Evolutionary conservation across 2,113 vertebrate genomes (phyloP).

Genomic region (Nerophis lumbriciformis): DNA sequence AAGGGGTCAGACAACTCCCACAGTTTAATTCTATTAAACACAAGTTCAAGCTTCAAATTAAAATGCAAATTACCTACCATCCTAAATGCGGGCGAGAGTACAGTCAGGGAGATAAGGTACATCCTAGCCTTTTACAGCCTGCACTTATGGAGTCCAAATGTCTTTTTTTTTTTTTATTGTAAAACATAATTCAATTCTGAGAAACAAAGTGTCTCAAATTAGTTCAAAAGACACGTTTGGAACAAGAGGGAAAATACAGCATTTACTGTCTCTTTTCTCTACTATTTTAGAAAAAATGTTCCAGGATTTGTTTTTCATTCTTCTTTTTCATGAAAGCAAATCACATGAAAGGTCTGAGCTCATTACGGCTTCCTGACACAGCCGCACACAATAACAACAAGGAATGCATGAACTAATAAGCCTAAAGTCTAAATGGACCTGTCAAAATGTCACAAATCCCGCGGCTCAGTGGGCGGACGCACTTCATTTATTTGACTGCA

Average conservation of each 20-base stretch:
- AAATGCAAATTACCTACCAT: constrained; percentile 76
- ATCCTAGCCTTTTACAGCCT: constrained; percentile 58
- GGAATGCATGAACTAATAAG: background rate
- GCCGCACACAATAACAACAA: constrained; percentile 2
- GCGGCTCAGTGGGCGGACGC: background rate
- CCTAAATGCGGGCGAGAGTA: constrained; percentile 60
- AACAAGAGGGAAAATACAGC: constrained; percentile 33
- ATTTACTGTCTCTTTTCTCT: constrained; percentile 17
- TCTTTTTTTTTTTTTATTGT: constrained; percentile 43
- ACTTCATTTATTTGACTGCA: constrained; percentile 1
- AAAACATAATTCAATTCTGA: constrained; percentile 65
- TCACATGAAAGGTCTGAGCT: background rate
- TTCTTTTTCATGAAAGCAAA: background rate
- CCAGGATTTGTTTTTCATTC: background rate
- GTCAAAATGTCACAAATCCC: constrained; percentile 7
- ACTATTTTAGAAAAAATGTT: background rate
- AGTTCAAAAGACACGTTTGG: constrained; percentile 41
- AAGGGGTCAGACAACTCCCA: constrained; percentile 61
- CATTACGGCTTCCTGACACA: constrained; percentile 3
- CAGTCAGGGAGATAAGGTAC: constrained; percentile 66
- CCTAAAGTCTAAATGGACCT: constrained; percentile 1
- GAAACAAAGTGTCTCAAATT: constrained; percentile 60
- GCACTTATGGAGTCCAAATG: constrained; percentile 59
- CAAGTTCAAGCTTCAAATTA: constrained; percentile 75
- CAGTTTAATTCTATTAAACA: constrained; percentile 74